A percentile compares a stretch with the other conserved stretches of the same genome.
These are phyloP conservation scores for Andrena chrysosceles DNA, from an alignment of 2,888 invertebrate species.

Conservation along the genomic window DNA sequence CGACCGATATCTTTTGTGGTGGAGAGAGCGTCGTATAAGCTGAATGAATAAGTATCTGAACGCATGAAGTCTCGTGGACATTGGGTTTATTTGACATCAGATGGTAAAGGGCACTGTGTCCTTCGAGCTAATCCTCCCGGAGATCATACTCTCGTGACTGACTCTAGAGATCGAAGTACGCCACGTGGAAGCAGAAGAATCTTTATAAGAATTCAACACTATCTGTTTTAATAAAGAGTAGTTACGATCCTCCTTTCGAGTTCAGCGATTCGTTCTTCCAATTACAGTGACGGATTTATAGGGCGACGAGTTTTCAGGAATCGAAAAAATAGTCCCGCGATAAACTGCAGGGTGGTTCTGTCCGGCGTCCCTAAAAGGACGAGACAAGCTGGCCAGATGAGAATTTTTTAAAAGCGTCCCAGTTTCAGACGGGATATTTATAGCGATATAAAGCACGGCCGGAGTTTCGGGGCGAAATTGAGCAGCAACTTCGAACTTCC, in stretches of 20 bases:
- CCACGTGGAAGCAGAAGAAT: no score
- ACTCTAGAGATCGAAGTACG: no score
- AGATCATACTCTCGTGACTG: neutral
- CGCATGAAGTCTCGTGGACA: neutral
- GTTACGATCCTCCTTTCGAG: neutral
- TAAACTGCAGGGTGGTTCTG: constrained; percentile 16
- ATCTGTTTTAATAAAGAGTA: neutral
- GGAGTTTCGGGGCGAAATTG: constrained; percentile 61
- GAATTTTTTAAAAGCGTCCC: constrained; percentile 48
- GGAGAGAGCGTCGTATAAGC: neutral
- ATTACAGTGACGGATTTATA: neutral
- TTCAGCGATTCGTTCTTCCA: neutral
- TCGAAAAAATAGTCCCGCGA: neutral
- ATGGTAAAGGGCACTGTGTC: neutral
- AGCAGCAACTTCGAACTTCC: constrained; percentile 55
- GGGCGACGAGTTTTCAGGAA: neutral
- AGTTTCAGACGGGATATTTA: constrained; percentile 60
- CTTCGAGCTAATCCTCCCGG: neutral
- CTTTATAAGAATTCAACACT: neutral
- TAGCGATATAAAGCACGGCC: constrained; percentile 53
- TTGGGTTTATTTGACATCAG: neutral
- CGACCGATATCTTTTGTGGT: constrained; percentile 20
- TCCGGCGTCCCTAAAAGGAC: constrained; percentile 12
- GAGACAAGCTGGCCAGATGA: constrained; percentile 31
- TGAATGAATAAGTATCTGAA: neutral